These are phyloP conservation scores for Antitype chi DNA, from an alignment of 2,888 invertebrate species.

Conservation along the genomic window DNA sequence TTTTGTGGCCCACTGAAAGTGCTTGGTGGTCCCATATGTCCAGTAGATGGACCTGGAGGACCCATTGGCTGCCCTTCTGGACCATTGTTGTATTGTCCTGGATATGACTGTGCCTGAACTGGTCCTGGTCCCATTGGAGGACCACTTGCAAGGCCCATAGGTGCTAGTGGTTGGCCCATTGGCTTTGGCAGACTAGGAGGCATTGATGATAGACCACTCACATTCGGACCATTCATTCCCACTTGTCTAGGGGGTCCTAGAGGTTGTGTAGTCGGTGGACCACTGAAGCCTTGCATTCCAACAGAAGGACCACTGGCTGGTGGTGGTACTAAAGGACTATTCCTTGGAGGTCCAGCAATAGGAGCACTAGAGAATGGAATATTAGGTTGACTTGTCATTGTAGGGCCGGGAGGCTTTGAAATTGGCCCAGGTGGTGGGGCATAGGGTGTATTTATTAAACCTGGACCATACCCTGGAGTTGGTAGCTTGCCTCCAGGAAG, in stretches of 20 bases:
- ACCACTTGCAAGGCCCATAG: slow-evolving; percentile 47
- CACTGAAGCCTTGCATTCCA: slow-evolving; percentile 62
- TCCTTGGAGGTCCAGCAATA: slow-evolving; percentile 73
- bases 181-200: slow-evolving; percentile 62
- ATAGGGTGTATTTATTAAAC: slow-evolving; percentile 65
- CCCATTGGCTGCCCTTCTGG: slow-evolving; percentile 65
- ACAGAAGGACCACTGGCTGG: slow-evolving; percentile 67
- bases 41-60: slow-evolving; percentile 58
- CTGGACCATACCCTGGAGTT: slow-evolving; percentile 67
- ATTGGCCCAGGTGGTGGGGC: slow-evolving; percentile 65
- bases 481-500: slow-evolving; percentile 68
- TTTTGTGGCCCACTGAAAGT: slow-evolving; percentile 50
- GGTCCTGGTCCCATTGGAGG: slow-evolving; percentile 38
- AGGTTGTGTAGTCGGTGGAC: slow-evolving; percentile 61
- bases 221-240: slow-evolving; percentile 74
- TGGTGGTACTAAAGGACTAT: slow-evolving; percentile 77
- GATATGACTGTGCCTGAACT: slow-evolving; percentile 64
- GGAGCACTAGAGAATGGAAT: slow-evolving; percentile 73
- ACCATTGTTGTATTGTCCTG: slow-evolving; percentile 74
- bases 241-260: slow-evolving; percentile 65
- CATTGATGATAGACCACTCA: slow-evolving; percentile 53
- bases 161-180: slow-evolving; percentile 53
- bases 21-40: slow-evolving; percentile 54
- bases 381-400: slow-evolving; percentile 74
- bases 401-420: slow-evolving; percentile 68